Evolutionary conservation across 2,797 vertebrate species (phyloP).

Genomic region (Siniperca obscura): DNA sequence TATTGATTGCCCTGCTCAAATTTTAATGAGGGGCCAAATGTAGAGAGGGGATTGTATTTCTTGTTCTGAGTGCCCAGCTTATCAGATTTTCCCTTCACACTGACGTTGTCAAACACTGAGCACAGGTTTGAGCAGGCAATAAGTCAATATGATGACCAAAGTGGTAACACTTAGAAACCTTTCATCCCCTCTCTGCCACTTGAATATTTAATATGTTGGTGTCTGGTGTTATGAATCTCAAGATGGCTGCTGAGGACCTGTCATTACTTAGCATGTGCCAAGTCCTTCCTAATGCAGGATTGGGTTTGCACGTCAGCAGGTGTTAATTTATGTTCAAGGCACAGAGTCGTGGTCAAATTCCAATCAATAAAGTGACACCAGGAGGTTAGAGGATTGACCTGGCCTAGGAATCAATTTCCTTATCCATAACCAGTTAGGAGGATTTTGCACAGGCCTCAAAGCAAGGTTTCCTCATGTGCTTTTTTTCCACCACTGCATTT

Average conservation of each 20-base stretch:
- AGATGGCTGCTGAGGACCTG: slow-evolving; percentile 68
- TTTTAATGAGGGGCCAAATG: slow-evolving; percentile 59
- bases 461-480: not conserved
- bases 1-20: slow-evolving; percentile 62
- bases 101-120: slow-evolving; percentile 58
- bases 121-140: slow-evolving; percentile 52
- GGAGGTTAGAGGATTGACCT: slow-evolving; percentile 59
- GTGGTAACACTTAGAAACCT: slow-evolving; percentile 71
- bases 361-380: slow-evolving; percentile 77
- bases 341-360: slow-evolving; percentile 66
- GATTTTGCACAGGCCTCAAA: not conserved
- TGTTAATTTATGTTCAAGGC: slow-evolving; percentile 83
- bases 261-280: slow-evolving; percentile 69
- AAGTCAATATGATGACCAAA: slow-evolving; percentile 72
- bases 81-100: slow-evolving; percentile 61
- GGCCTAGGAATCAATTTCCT: slow-evolving; percentile 65
- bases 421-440: slow-evolving; percentile 49
- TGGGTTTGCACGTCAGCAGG: slow-evolving; percentile 72
- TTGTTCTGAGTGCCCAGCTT: slow-evolving; percentile 50
- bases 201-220: slow-evolving; percentile 73
- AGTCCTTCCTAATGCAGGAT: slow-evolving; percentile 62
- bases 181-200: slow-evolving; percentile 46
- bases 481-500: slow-evolving; percentile 12
- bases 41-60: slow-evolving; percentile 62
- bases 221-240: slow-evolving; percentile 71